phyloP scores from a whole-genome alignment of 2,888 invertebrate species.

The Sepiola atlantica region DNA sequence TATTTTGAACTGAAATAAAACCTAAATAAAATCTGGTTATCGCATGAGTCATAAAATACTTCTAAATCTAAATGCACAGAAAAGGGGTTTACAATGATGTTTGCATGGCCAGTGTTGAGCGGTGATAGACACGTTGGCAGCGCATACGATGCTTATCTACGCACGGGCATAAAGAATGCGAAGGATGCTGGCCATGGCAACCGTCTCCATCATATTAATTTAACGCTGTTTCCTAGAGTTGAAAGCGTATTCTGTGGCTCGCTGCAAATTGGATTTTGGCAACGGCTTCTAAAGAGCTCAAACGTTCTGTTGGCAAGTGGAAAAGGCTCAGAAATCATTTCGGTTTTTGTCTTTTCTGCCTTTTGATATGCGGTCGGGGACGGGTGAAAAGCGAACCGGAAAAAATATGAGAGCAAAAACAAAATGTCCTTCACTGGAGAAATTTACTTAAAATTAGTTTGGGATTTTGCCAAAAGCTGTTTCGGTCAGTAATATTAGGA shows the following conservation, averaged over 20 bases:
- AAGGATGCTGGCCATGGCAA: not conserved
- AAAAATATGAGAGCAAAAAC: not conserved
- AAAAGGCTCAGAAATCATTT: not conserved
- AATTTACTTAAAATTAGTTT: conserved; percentile 21
- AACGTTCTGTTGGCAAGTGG: not conserved
- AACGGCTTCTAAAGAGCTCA: not conserved
- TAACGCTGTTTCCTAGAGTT: not conserved
- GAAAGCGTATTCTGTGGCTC: not conserved
- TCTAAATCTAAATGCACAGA: not conserved
- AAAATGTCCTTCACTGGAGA: not conserved
- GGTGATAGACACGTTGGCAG: not conserved
- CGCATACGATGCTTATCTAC: not conserved
- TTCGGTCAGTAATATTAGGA: not conserved
- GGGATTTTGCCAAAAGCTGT: not conserved
- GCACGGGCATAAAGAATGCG: not conserved
- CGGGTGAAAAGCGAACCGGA: not conserved
- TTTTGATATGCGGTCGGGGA: not conserved
- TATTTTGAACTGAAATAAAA: not conserved
- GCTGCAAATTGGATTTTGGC: conserved; percentile 20
- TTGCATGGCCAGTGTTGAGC: not conserved
- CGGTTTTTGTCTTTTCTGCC: not conserved
- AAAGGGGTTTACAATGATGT: not conserved
- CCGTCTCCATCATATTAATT: not conserved
- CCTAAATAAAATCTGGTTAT: not conserved
- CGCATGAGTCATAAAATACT: not conserved